phyloP scores from a whole-genome alignment of 2,888 invertebrate species.

The Cantharis rufa region DNA sequence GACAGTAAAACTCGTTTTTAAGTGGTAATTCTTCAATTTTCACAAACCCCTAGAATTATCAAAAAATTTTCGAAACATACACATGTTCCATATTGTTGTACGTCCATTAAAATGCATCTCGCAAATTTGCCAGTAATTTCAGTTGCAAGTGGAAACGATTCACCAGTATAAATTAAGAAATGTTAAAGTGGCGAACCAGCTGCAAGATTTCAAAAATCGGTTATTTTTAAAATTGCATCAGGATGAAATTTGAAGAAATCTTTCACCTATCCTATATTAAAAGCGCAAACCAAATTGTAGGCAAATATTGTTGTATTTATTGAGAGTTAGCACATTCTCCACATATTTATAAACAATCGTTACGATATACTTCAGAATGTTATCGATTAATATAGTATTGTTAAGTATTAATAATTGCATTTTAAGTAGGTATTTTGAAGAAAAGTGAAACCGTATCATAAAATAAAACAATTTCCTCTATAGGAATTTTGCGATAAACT shows the following conservation, averaged over 20 bases:
- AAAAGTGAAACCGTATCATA: neutral
- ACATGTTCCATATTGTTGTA: too few species aligned
- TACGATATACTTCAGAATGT: neutral
- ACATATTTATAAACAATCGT: neutral
- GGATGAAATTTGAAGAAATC: neutral
- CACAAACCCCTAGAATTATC: neutral
- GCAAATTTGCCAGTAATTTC: neutral
- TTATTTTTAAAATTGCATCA: neutral
- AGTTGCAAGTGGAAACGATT: neutral
- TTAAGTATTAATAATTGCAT: neutral
- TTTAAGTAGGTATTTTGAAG: neutral
- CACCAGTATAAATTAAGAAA: neutral
- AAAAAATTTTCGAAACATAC: neutral
- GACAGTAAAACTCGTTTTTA: neutral
- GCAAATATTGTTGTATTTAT: neutral
- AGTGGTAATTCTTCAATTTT: neutral
- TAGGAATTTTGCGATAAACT: neutral
- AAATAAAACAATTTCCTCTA: neutral
- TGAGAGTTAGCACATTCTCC: neutral
- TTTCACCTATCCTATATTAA: neutral
- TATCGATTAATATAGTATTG: neutral
- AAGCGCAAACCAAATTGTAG: neutral
- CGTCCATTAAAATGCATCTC: neutral
- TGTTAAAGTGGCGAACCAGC: neutral
- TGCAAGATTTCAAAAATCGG: slow-evolving; percentile 2